A percentile compares a stretch with the other conserved stretches of the same genome.
These are phyloP conservation scores for Pholis gunnellus DNA, from an alignment of 2,113 vertebrate species.

Conservation along the genomic window DNA sequence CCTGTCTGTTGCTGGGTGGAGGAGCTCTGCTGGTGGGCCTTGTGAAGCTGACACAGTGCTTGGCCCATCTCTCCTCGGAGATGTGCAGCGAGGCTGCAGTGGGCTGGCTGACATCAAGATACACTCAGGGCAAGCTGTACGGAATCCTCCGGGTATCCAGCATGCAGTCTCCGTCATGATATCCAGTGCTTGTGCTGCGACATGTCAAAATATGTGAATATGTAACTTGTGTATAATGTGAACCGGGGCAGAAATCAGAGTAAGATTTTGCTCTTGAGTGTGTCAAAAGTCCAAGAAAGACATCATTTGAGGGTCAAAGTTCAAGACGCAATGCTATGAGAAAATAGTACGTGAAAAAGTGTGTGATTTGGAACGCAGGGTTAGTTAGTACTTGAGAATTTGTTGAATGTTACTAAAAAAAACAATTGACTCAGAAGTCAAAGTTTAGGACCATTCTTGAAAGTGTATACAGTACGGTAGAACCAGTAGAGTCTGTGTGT, in stretches of 20 bases:
- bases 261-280: background rate
- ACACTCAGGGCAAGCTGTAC: slow-evolving; percentile 61
- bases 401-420: no score
- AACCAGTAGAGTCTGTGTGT: background rate
- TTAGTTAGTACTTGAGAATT: no score
- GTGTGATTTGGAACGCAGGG: no score
- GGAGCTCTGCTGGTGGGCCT: slow-evolving; percentile 86
- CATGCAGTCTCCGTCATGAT: slow-evolving; percentile 48
- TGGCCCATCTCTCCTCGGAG: slow-evolving; percentile 78
- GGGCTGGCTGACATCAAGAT: slow-evolving; percentile 25
- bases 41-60: slow-evolving; percentile 85
- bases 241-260: background rate
- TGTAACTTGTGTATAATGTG: background rate
- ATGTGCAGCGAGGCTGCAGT: slow-evolving; percentile 31
- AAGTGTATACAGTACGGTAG: background rate
- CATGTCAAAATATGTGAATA: background rate
- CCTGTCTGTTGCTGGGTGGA: slow-evolving; percentile 83
- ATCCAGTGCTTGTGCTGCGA: background rate
- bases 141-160: slow-evolving; percentile 57
- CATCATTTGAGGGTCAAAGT: no score
- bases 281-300: background rate
- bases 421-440: background rate
- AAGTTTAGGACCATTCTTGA: background rate
- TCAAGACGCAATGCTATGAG: no score
- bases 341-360: no score